These are phyloP conservation scores for Calephelis virginiensis DNA, from an alignment of 1,140 invertebrate genomes.

Conservation along the genomic window DNA sequence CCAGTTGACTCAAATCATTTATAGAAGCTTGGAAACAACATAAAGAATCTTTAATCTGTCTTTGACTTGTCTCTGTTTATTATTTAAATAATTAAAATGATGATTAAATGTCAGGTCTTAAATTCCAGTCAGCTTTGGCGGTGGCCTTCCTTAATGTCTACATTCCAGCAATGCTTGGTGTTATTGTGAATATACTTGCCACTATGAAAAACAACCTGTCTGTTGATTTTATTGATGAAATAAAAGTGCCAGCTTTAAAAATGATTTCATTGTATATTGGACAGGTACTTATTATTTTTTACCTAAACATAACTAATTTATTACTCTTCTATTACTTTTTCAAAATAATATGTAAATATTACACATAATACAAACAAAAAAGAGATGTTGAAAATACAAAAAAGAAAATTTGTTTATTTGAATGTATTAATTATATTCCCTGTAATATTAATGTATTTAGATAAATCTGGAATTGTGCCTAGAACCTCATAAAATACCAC, in stretches of 20 bases:
- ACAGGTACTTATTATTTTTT: slow-evolving; percentile 56
- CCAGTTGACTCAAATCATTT: too few species aligned
- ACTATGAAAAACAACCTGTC: slow-evolving; percentile 49
- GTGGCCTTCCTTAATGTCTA: slow-evolving; percentile 71
- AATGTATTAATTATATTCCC: too few species aligned
- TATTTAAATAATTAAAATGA: not conserved
- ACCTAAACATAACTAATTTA: slow-evolving; percentile 2
- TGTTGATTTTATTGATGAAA: slow-evolving; percentile 59
- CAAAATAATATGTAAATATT: too few species aligned
- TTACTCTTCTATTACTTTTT: too few species aligned
- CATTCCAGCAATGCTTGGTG: slow-evolving; percentile 68
- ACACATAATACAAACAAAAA: too few species aligned
- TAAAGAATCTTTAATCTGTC: too few species aligned
- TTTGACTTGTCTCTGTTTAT: not conserved
- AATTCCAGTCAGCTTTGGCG: slow-evolving; percentile 63
- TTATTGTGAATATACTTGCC: slow-evolving; percentile 66
- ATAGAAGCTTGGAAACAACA: too few species aligned
- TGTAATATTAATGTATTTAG: too few species aligned
- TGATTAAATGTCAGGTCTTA: slow-evolving; percentile 22
- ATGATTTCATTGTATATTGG: slow-evolving; percentile 66
- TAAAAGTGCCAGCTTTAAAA: slow-evolving; percentile 62
- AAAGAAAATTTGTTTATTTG: too few species aligned
- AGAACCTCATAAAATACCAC: too few species aligned
- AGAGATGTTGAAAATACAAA: too few species aligned
- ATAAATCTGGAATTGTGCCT: too few species aligned